Conservation (phyloP, 1,140 invertebrate species). For the Galendromus occidentalis region DNA sequence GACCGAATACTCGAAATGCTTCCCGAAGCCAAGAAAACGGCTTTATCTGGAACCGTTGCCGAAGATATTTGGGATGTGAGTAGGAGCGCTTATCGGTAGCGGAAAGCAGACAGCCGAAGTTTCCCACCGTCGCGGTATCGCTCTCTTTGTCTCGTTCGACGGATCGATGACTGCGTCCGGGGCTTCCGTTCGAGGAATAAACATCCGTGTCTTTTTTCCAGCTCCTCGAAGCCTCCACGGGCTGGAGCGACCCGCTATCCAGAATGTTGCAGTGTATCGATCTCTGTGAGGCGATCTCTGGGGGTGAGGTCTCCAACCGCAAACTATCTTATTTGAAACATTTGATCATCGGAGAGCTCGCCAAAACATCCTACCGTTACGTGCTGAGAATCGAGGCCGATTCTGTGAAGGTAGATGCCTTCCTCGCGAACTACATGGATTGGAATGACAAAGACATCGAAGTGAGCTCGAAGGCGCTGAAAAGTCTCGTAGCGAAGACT, state of each 20-base stretch:
- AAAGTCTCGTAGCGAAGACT: not conserved
- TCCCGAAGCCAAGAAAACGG: not conserved
- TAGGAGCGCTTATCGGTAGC: too few species aligned
- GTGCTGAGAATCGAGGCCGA: not conserved
- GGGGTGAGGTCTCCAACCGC: not conserved
- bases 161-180: too few species aligned
- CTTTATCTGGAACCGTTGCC: not conserved
- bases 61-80: not conserved
- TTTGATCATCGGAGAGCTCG: not conserved
- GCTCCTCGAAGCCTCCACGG: not conserved
- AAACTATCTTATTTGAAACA: not conserved
- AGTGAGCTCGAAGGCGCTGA: not conserved
- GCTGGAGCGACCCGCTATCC: not conserved
- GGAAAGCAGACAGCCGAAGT: too few species aligned
- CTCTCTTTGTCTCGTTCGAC: too few species aligned
- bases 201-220: too few species aligned
- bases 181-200: too few species aligned
- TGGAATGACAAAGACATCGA: slow-evolving; percentile 4
- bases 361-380: not conserved
- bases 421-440: not conserved
- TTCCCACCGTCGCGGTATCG: too few species aligned
- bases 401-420: not conserved
- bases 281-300: not conserved
- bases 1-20: not conserved
- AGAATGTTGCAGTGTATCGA: not conserved